phyloP scores from a whole-genome alignment of 1,140 invertebrate genomes.

The Drepana arcuata region DNA sequence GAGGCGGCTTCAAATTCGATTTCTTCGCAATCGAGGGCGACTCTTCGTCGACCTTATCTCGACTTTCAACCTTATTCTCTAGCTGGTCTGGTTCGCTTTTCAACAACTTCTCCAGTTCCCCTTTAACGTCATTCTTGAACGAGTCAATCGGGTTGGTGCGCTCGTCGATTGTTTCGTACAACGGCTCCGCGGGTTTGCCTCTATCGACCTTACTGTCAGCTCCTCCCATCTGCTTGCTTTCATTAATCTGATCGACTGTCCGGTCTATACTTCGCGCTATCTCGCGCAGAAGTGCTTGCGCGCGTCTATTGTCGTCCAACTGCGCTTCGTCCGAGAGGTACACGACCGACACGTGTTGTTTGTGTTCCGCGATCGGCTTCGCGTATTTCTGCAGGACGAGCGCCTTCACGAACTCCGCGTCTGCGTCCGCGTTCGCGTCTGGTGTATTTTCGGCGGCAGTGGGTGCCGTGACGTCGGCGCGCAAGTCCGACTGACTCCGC shows the following conservation, averaged over 20 bases:
- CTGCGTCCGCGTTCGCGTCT: slow-evolving; percentile 17
- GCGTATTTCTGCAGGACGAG: slow-evolving; percentile 59
- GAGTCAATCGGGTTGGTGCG: slow-evolving; percentile 15
- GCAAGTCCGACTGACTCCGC: slow-evolving; percentile 24
- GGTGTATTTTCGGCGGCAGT: slow-evolving; percentile 45
- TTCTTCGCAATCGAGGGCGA: slow-evolving; percentile 38
- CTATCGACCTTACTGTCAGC: slow-evolving; percentile 38
- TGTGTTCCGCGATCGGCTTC: slow-evolving; percentile 26
- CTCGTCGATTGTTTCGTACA: slow-evolving; percentile 34
- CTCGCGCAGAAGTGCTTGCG: slow-evolving; percentile 48
- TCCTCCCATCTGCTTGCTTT: slow-evolving; percentile 43
- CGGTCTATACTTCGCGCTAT: slow-evolving; percentile 55
- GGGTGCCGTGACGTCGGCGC: slow-evolving; percentile 17
- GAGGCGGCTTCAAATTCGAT: slow-evolving; percentile 55
- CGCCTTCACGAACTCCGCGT: slow-evolving; percentile 46
- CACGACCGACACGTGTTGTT: slow-evolving; percentile 52
- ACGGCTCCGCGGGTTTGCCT: slow-evolving; percentile 20
- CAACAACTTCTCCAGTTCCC: slow-evolving; percentile 44
- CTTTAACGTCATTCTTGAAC: slow-evolving; percentile 44
- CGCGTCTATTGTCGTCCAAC: slow-evolving; percentile 44
- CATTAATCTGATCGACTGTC: slow-evolving; percentile 43
- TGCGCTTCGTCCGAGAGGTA: slow-evolving; percentile 42
- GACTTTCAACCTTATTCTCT: too few species aligned
- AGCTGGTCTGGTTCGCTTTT: slow-evolving; percentile 20
- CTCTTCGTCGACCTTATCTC: slow-evolving; percentile 21